A percentile compares a stretch with the other conserved stretches of the same genome.
Evolutionary conservation across 53 echinoderm and acorn worm genomes (phyloP).

Genomic region (Henricia sp.): DNA sequence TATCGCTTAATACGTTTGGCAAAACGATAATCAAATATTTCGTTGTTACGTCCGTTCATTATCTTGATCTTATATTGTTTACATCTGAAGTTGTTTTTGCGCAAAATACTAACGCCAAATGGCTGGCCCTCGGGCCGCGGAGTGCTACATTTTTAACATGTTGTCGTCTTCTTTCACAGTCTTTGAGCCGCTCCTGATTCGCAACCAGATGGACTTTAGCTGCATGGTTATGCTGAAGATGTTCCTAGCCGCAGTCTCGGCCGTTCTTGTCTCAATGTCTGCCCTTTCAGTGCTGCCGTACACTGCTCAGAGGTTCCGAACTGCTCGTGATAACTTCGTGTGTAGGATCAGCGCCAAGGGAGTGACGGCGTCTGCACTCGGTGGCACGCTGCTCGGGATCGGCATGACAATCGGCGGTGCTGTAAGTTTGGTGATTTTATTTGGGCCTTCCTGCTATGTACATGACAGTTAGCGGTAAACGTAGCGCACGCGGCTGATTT

Average conservation of each 20-base stretch:
- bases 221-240: conserved; percentile 94
- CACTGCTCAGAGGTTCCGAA: conserved; percentile 61
- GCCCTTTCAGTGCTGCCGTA: conserved; percentile 82
- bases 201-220: conserved; percentile 91
- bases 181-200: conserved; percentile 87
- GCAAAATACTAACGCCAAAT: too few species aligned
- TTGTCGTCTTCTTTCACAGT: too few species aligned
- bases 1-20: too few species aligned
- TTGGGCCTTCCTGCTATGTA: too few species aligned
- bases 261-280: conserved; percentile 78
- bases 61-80: too few species aligned
- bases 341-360: conserved; percentile 76
- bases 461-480: too few species aligned
- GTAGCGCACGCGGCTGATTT: too few species aligned
- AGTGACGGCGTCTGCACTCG: conserved; percentile 65
- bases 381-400: conserved; percentile 85
- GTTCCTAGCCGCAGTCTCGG: conserved; percentile 83
- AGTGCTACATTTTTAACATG: too few species aligned
- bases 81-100: too few species aligned
- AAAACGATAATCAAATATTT: too few species aligned
- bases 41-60: too few species aligned
- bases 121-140: too few species aligned
- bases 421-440: conserved; percentile 79
- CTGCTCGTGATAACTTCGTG: conserved; percentile 70
- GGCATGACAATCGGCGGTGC: conserved; percentile 95